Base-by-base conservation (phyloP, 2,113 vertebrate genomes). In the Euleptes europaea region DNA sequence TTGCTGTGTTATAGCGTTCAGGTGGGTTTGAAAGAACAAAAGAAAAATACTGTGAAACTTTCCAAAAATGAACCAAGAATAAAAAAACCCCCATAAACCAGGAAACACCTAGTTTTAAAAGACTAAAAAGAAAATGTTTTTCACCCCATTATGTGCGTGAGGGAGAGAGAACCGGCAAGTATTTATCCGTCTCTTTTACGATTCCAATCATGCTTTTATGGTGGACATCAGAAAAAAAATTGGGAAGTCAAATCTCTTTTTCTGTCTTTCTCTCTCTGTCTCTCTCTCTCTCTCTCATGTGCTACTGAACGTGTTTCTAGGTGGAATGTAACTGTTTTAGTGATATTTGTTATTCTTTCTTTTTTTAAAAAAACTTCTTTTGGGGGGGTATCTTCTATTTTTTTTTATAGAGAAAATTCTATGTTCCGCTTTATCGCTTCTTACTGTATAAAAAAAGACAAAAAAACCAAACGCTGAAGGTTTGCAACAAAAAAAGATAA, bases 1-100 rank as follows among this genome's bases (percentile, higher is more conserved):
- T 97, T 97, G 97, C 96, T 60, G 70, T 80, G 60, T 67, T 80
- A 38, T 80, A 70, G 42, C 42, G 86, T 87, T 87, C 82, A 84
- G 96, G 96, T 97, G 96, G 96, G 82, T 84, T 96, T 97, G 77
- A 88, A 82, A 87, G 65, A 74, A 17, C 63, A 75, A 69, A 95
- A 79, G 60, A 31, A 72, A 95, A 96, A 97, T 96, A 97, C 96
- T 97, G 96, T 97, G 97, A 97, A 97, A 80, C 86, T 84, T 88
- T 88, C 81, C 69, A 75, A 80, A 84, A 79, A 73, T 21, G 75
- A 70, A 70, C 54, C 65, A 33, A 79, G 79, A 44, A 74, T 38
- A 84, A 38, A 78, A 17, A 60, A 54, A 54, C 14, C 15, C 51
- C 15, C 60, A 63, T 23, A 44, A 76, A 77, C 54, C 70, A 85